phyloP scores from a whole-genome alignment of 2,113 vertebrate species.

The Artemisiospiza belli region DNA sequence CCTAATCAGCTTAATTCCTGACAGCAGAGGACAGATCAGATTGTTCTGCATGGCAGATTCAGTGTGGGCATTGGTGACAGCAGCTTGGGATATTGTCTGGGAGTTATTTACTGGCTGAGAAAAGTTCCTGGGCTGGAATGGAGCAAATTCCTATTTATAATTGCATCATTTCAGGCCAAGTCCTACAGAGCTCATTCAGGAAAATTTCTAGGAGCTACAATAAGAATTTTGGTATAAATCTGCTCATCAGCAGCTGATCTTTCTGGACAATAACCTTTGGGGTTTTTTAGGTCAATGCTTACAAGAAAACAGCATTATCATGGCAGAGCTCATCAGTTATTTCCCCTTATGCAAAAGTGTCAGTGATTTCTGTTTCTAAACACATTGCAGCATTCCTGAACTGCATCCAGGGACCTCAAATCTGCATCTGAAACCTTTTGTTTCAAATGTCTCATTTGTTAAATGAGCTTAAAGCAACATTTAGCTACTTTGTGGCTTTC shows the following conservation, averaged over 20 bases:
- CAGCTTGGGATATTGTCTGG: neutral
- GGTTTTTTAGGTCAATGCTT: neutral
- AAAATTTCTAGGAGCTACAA: neutral
- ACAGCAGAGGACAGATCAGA: conserved; percentile 1
- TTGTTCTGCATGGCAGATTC: neutral
- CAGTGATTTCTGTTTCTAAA: neutral
- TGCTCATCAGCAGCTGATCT: neutral
- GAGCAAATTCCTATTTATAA: neutral
- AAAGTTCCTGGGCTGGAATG: neutral
- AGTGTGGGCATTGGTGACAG: neutral
- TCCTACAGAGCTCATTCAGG: neutral
- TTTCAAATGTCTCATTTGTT: neutral
- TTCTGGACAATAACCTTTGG: neutral
- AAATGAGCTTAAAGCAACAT: neutral
- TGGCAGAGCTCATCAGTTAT: neutral
- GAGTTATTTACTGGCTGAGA: neutral
- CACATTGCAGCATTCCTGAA: neutral
- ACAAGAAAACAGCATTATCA: neutral
- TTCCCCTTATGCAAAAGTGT: neutral
- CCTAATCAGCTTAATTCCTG: conserved; percentile 32
- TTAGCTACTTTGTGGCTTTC: conserved; percentile 2
- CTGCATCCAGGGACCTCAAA: neutral
- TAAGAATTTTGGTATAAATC: neutral
- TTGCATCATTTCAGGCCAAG: neutral
- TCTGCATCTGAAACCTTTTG: neutral